These are phyloP conservation scores for Acinonyx jubatus DNA, from an alignment of 2,113 vertebrate species.

Conservation along the genomic window DNA sequence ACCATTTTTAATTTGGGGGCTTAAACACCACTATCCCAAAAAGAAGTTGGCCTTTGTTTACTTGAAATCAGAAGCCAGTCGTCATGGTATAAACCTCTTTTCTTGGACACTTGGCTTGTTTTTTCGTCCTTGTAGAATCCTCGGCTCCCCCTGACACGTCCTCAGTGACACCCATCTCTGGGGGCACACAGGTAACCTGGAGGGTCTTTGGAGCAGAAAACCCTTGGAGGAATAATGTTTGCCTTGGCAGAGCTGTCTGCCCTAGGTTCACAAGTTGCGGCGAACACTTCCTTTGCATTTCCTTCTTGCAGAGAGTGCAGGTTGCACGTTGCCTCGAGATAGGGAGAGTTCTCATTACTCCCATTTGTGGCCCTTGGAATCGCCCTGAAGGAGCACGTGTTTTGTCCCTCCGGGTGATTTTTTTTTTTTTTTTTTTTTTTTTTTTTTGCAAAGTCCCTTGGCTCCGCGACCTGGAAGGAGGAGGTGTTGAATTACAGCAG, in stretches of 20 bases:
- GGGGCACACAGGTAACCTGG: constrained; percentile 49
- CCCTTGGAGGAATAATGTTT: constrained; percentile 78
- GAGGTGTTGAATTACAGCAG: constrained; percentile 57
- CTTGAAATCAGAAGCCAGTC: neutral
- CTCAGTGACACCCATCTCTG: neutral
- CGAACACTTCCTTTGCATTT: constrained; percentile 83
- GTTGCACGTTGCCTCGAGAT: constrained; percentile 65
- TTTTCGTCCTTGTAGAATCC: neutral
- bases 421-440: too few species aligned
- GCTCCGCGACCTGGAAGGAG: constrained; percentile 43
- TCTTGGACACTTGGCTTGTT: neutral
- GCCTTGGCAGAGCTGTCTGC: constrained; percentile 78
- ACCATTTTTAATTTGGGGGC: neutral
- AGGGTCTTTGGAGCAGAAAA: constrained; percentile 60
- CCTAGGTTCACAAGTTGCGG: constrained; percentile 78
- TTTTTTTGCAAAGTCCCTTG: constrained; percentile 32
- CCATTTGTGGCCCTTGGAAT: constrained; percentile 50
- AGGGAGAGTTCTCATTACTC: constrained; percentile 74
- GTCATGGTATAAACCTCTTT: neutral
- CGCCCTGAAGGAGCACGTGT: constrained; percentile 44
- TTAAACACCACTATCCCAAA: neutral
- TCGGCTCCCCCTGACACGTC: neutral
- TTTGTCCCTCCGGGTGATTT: neutral
- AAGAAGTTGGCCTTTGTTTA: constrained; percentile 41
- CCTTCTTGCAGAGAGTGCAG: constrained; percentile 78